Base-by-base conservation (phyloP, 2,113 vertebrate genomes). In the Saguinus imperator region DNA sequence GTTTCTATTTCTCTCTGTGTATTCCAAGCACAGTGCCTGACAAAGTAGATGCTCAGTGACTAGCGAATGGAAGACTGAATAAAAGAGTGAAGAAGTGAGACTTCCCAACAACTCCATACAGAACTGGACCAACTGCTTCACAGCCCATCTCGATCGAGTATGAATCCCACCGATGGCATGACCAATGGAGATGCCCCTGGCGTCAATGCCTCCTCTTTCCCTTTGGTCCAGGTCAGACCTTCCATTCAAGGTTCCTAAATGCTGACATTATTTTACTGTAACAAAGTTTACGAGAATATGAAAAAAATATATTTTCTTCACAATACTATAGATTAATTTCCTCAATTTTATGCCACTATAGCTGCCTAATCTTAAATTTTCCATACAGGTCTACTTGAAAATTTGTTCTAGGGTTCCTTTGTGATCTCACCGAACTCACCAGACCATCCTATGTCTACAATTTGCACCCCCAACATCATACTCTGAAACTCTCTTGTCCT, bases 141-240 rank as follows among this genome's bases (percentile, higher is more conserved):
- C 5, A 79, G 37, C 5, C 50, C 37, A 16, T 73, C 10, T 66
- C 27, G n/a, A 66, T 66, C 32, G 18, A 5, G 27, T 32, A 12
- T 61, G 23, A 81, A 5, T 27, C 9, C 21, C 1, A 18, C 25
- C 1, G 4, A 43, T 1, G 8, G 48, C 55, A 66, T 11, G 25
- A 35, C n/a, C 37, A 0, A 2, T 0, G n/a, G 0, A 23, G 29
- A 58, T 23, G n/a, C 0, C 29, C 35, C 57, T 23, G 5, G 52
- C 48, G 18, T 18, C 8, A 43, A 1, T 8, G 6, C 9, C 37
- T 86, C 35, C 45, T 91, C 64, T 90, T 93, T 50, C 16, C 35
- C 64, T 75, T 80, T 87, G 55, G n/a, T 37, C 40, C 50, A 85
- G 58, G 35, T 52, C 55, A 43, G 29, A 68, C 0, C 20, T 87